Evolutionary conservation across 2,888 invertebrate genomes (phyloP).

Genomic region (Asteroscopus sphinx): DNA sequence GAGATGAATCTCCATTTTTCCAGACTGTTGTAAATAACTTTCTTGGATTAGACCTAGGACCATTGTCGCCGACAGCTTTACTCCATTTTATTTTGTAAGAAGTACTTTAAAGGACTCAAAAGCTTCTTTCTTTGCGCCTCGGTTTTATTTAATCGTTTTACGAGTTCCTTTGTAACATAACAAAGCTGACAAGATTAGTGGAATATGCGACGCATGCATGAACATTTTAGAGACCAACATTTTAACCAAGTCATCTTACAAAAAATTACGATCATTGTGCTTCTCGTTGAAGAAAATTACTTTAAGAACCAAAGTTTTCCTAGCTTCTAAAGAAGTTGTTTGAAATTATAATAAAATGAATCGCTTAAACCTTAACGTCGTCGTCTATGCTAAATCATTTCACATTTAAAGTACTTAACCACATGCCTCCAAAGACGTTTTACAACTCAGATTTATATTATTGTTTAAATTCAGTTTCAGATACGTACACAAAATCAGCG

Average conservation of each 20-base stretch:
- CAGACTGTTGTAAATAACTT: slow-evolving; percentile 20
- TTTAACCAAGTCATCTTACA: slow-evolving; percentile 16
- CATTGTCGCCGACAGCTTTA: slow-evolving; percentile 13
- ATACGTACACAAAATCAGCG: slow-evolving; percentile 6
- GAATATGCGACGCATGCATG: slow-evolving; percentile 1
- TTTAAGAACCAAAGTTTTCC: slow-evolving; percentile 27
- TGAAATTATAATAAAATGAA: slow-evolving; percentile 32
- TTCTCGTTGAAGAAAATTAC: slow-evolving; percentile 20
- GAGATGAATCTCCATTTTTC: slow-evolving; percentile 36
- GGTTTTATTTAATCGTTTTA: slow-evolving; percentile 23
- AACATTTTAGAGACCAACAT: slow-evolving; percentile 1
- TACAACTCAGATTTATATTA: not conserved
- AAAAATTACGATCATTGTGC: slow-evolving; percentile 26
- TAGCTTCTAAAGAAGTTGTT: slow-evolving; percentile 26
- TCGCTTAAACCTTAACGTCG: slow-evolving; percentile 7
- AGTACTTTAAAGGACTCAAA: slow-evolving; percentile 5
- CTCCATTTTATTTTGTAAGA: slow-evolving; percentile 13
- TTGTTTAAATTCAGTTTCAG: slow-evolving; percentile 6
- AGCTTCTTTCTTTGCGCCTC: slow-evolving; percentile 3
- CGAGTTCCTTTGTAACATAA: slow-evolving; percentile 8
- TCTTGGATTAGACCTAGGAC: slow-evolving; percentile 10
- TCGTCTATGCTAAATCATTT: slow-evolving; percentile 20
- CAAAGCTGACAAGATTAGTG: slow-evolving; percentile 9
- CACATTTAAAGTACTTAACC: not conserved
- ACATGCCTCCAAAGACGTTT: not conserved